Base-by-base conservation (phyloP, 2,888 invertebrate species). In the Spodoptera littoralis region DNA sequence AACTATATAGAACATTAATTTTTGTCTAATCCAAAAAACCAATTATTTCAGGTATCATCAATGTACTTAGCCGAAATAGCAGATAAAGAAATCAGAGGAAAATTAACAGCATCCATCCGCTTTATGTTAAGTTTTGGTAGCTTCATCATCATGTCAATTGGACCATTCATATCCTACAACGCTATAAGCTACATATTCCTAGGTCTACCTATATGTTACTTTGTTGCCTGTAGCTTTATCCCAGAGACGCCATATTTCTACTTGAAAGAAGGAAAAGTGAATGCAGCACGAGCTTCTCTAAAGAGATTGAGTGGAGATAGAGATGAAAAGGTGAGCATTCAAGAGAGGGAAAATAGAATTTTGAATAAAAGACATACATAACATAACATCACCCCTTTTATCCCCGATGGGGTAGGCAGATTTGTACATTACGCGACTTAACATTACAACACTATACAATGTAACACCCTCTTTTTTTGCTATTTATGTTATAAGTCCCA, bases 191-290 rank as follows among this genome's bases (percentile, higher is more conserved):
- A 91, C 58, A 83, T 92, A 63, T 86, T 95, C 6, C 70, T 94
- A 9, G 70, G 87, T 0, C 69, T 95, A 5, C 95, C 96, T 0
- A 60, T 93, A 0, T 69, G 89, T 1, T 95, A 94, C 77, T 93
- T 95, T 52, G 43, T 86, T 0, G 89, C 88, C 0, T 95, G 95
- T 72, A 85, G 89, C 62, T 95, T 95, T 88, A 95, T 96, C 81
- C 96, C 96, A 0, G 96, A 96, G 77, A 95, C 96, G 0, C 96
- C 96, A 0, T 96, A 96, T 76, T 96, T 90, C 74, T 86, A 95
- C 45, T 80, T 96, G 43, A 96, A 95, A 84, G 92, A 90, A 60
- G 92, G 93, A 1, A 87, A 90, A n/a, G 86, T 92, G 1, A 88
- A 90, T 3, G 84, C 88, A 0, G 95, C 96, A 0, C 90, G 86